Conservation (phyloP, 2,888 invertebrate species). For the Pycnomerus fuliginosus region DNA sequence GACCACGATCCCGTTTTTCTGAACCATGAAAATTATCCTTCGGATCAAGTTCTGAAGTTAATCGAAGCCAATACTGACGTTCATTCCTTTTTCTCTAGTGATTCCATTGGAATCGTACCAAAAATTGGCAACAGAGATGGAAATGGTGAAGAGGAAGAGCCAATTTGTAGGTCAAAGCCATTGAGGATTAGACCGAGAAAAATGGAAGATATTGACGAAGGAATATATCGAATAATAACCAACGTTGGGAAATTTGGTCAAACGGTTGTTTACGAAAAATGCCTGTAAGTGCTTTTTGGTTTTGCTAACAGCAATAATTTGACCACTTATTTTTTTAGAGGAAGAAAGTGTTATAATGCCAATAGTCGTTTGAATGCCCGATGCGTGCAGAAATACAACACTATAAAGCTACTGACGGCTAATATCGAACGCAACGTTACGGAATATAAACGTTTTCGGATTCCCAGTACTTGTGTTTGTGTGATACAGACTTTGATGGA, state of each 20-base stretch:
- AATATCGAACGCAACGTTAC: background rate
- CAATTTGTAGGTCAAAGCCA: conserved; percentile 6
- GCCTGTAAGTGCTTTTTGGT: conserved; percentile 12
- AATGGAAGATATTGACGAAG: conserved; percentile 14
- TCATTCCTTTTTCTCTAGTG: conserved; percentile 9
- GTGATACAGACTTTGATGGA: too few relatives aligned
- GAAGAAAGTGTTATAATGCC: too few relatives aligned
- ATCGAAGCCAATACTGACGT: conserved; percentile 4
- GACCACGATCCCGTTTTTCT: too few relatives aligned
- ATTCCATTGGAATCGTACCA: conserved; percentile 1
- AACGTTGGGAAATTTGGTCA: conserved; percentile 17
- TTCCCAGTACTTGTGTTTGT: background rate
- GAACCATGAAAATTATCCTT: conserved; percentile 22
- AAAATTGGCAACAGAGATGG: too few relatives aligned
- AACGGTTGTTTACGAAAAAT: conserved; percentile 17
- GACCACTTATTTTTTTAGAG: too few relatives aligned
- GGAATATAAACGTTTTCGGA: background rate
- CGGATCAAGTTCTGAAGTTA: conserved; percentile 5
- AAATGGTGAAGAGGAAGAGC: background rate
- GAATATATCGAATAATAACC: conserved; percentile 12
- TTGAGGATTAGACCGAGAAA: conserved; percentile 7
- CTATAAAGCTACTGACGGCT: background rate
- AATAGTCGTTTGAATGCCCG: too few relatives aligned
- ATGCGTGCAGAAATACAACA: background rate
- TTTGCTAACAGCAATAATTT: too few relatives aligned